Evolutionary conservation across 2,113 vertebrate genomes (phyloP).

Genomic region (Xiphorhynchus elegans): DNA sequence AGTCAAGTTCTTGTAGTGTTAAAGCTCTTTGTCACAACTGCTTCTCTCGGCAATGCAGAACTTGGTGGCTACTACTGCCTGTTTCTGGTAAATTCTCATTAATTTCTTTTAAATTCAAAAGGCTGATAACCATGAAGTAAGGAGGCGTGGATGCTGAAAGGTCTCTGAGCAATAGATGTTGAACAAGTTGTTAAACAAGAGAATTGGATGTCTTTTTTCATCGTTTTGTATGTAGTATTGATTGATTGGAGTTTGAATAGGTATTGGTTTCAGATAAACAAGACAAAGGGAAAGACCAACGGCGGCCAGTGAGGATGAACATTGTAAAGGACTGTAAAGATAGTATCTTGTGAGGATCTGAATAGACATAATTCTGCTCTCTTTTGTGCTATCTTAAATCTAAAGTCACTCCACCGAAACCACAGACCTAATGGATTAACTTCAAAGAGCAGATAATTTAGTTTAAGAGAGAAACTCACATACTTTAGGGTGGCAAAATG

Average conservation of each 20-base stretch:
- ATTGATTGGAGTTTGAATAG: conserved; percentile 76
- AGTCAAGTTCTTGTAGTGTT: neutral
- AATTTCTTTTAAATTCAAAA: conserved; percentile 34
- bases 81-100: conserved; percentile 21
- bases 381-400: neutral
- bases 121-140: conserved; percentile 41
- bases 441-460: neutral
- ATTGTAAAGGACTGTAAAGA: conserved; percentile 53
- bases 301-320: conserved; percentile 55
- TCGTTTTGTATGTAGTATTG: conserved; percentile 61
- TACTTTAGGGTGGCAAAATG: neutral
- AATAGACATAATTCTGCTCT: neutral
- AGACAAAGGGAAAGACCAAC: conserved; percentile 74
- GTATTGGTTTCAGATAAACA: conserved; percentile 82
- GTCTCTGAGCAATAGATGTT: conserved; percentile 51
- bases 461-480: neutral
- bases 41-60: neutral
- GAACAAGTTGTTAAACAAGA: conserved; percentile 77
- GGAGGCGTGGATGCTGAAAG: conserved; percentile 57
- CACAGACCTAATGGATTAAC: neutral
- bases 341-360: neutral
- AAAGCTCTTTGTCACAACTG: neutral
- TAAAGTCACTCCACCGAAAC: neutral
- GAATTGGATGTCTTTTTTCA: conserved; percentile 74
- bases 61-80: neutral